Evolutionary conservation across 2,113 vertebrate genomes (phyloP), one percentile per base, ranked within the genome.

Genomic region (Chaetops frenatus): DNA sequence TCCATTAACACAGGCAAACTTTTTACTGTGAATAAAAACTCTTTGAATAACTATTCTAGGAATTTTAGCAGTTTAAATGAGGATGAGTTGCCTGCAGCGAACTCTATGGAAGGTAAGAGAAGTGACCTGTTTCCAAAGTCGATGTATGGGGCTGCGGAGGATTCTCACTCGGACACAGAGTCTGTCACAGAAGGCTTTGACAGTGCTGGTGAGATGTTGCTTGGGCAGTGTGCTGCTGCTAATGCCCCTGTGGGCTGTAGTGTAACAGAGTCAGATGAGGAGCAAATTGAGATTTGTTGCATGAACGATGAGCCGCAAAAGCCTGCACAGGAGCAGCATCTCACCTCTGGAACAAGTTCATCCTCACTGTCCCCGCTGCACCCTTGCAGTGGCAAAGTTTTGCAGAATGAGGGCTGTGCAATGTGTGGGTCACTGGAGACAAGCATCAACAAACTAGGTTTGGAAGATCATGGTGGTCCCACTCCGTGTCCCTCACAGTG

Each of bases 261-360:
- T 12, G 71, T 91, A 25, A 40, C 74, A 1, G 98, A 98, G 48
- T 98, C 98, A 0, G 98, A 99, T 38, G 98, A 98, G 44, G 98
- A 99, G n/a, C 98, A 98, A 51, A 97, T 99, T 66, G 99, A 99
- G 96, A 97, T 99, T 36, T 99, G 98, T 89, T 98, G 98, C 58
- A 12, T 40, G 5, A 83, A 40, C 0, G 48, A 84, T 0, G 76
- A 93, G 36, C 81, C 2, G 0, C 47, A 29, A 10, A 66, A 70
- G 27, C 53, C 69, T 0, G 0, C 40, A 17, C 81, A 79, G 47
- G 76, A 92, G 14, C 65, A 91, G 51, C 64, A 33, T 74, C 69
- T 77, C 16, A 31, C 31, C 1, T 14, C 78, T 44, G 12, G 78
- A 15, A 13, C 33, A 38, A 77, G 13, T 4, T 29, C 36, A 16